Conservation (phyloP, 2,888 invertebrate species). For the Phragmatobia fuliginosa region DNA sequence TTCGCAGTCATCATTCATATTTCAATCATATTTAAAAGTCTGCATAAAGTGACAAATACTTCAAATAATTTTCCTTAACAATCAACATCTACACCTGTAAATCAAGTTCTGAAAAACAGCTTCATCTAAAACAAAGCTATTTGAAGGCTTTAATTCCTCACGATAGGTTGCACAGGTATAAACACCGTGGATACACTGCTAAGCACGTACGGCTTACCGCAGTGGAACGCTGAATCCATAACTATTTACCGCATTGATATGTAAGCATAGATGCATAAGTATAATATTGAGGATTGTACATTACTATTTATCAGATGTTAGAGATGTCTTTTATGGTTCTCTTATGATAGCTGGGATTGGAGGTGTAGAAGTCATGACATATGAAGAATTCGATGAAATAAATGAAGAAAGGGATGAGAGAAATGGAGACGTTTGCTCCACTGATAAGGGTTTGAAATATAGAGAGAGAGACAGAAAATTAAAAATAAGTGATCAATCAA, state of each 20-base stretch:
- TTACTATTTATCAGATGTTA: neutral
- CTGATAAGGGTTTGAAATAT: no score
- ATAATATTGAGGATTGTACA: neutral
- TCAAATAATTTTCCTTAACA: neutral
- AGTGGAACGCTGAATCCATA: neutral
- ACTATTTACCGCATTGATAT: neutral
- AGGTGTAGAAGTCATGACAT: no score
- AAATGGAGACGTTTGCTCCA: no score
- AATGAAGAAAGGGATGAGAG: no score
- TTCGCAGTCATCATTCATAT: no score
- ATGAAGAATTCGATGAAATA: no score
- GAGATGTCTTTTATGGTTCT: neutral
- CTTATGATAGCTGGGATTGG: neutral
- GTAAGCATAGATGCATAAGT: neutral
- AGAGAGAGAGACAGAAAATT: no score
- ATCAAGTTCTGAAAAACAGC: neutral
- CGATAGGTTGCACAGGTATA: neutral
- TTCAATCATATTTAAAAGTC: no score
- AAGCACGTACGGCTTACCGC: slow-evolving; percentile 15
- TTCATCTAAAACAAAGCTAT: neutral
- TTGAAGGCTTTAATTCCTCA: neutral
- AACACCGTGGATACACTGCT: neutral
- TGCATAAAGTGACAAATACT: no score
- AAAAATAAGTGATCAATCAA: no score
- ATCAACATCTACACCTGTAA: neutral